Base-by-base conservation (phyloP, 2,113 vertebrate genomes). In the Microcebus lehilahytsara region DNA sequence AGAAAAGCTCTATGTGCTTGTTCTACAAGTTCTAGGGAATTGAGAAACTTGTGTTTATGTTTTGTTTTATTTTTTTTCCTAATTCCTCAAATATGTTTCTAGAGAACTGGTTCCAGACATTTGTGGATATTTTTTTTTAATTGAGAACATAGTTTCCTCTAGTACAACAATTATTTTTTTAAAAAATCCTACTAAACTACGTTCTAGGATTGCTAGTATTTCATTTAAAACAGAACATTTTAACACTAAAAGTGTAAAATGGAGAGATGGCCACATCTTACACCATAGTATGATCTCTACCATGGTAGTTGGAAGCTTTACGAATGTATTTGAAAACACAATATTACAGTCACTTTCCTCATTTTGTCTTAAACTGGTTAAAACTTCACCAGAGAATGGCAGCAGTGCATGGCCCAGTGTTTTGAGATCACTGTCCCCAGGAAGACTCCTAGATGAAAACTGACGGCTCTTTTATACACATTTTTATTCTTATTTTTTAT, bases 1-100 rank as follows among this genome's bases (percentile, higher is more conserved):
- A 60, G 32, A 49, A 93, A 83, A 77, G 8, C 6, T 79, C 6
- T 56, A 3, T 79, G 30, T 32, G 10, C 66, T 69, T 74, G 69
- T 78, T 72, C 42, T 60, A 56, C 22, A 88, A 49, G 14, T 93
- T 91, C 22, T 79, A 91, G 62, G 40, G 22, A 6, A 89, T 32
- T 40, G 37, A 53, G 14, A 93, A 14, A 77, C 67, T 96, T 79
- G 30, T 75, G 5, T 42, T 96, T 88, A 49, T 37, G 13, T 53
- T 94, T 89, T 62, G 12, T 79, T 94, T 93, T 34, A 9, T 42
- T 97, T 85, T 23, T 83, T 67, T 91, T 51, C 46, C 93, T 85
- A 93, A 95, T 78, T 16, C 11, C 23, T 91, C 66, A 81, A 71
- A 72, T 88, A 91, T 53, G 34, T 95, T 96, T 91, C 37, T 85